Conservation (phyloP, 2,888 invertebrate species). For the Eugnorisma glareosa region DNA sequence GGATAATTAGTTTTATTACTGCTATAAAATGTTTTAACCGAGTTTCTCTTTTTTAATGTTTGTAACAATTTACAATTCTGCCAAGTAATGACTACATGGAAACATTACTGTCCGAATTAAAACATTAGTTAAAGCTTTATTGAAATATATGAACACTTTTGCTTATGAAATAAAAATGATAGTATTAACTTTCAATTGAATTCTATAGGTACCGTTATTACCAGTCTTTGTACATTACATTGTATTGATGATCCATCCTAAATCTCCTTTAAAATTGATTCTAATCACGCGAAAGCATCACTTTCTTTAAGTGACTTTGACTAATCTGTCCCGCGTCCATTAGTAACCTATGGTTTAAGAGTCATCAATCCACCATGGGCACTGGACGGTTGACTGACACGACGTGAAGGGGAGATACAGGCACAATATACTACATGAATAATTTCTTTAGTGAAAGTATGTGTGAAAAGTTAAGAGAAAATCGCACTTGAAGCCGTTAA, state of each 20-base stretch:
- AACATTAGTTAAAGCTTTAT: constrained; percentile 23
- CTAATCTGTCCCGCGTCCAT: constrained; percentile 55
- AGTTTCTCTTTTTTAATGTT: constrained; percentile 46
- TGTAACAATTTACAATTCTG: constrained; percentile 18
- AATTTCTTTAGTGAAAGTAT: constrained; percentile 63
- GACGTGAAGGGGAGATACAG: constrained; percentile 43
- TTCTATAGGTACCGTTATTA: neutral
- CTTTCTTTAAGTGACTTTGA: constrained; percentile 54
- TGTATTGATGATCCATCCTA: neutral
- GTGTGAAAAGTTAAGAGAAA: constrained; percentile 62
- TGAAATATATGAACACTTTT: constrained; percentile 16
- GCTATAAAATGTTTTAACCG: constrained; percentile 33
- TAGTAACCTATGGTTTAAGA: constrained; percentile 65
- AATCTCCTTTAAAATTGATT: constrained; percentile 36
- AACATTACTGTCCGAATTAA: constrained; percentile 35
- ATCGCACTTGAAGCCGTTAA: constrained; percentile 43
- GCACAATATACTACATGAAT: constrained; percentile 52
- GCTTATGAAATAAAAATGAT: neutral
- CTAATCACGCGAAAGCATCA: constrained; percentile 45
- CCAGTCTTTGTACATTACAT: neutral
- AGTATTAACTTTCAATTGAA: constrained; percentile 1
- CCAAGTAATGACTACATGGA: constrained; percentile 33
- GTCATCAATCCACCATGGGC: constrained; percentile 65
- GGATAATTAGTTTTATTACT: constrained; percentile 36
- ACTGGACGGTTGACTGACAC: constrained; percentile 69